phyloP scores from a whole-genome alignment of 2,888 invertebrate genomes.

The Drosophila nr. fundita region DNA sequence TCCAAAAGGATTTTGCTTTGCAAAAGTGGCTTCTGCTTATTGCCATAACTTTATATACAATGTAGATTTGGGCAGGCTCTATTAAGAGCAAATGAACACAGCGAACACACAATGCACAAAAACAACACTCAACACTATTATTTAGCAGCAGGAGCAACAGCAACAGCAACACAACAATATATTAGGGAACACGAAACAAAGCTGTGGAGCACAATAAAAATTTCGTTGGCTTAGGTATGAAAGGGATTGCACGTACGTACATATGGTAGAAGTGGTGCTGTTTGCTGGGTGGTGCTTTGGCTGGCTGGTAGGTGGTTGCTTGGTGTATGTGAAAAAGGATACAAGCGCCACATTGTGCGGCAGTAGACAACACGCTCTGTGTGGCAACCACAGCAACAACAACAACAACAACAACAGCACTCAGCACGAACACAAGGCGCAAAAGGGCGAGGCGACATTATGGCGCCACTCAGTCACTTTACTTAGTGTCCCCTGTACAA shows the following conservation, averaged over 20 bases:
- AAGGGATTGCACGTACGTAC: constrained; percentile 26
- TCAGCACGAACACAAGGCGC: constrained; percentile 32
- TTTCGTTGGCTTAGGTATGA: constrained; percentile 71
- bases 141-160: constrained; percentile 21
- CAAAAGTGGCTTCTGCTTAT: constrained; percentile 19
- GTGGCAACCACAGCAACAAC: constrained; percentile 19
- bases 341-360: constrained; percentile 49
- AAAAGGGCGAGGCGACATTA: constrained; percentile 71
- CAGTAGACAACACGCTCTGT: constrained; percentile 42
- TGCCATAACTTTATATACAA: constrained; percentile 23
- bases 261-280: constrained; percentile 32
- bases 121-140: constrained; percentile 51
- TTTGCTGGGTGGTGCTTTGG: constrained; percentile 10
- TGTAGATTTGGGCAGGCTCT: constrained; percentile 27
- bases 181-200: constrained; percentile 36
- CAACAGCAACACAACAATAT: constrained; percentile 26
- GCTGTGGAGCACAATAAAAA: constrained; percentile 54
- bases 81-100: constrained; percentile 65
- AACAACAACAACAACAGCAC: constrained; percentile 8
- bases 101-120: constrained; percentile 11
- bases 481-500: constrained; percentile 11
- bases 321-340: constrained; percentile 43
- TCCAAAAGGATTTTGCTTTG: constrained; percentile 5
- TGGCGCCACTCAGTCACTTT: constrained; percentile 77
- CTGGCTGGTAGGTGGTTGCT: constrained; percentile 6